A percentile compares a stretch with the other conserved stretches of the same genome.
Evolutionary conservation across 1,140 invertebrate genomes (phyloP).

Genomic region (Bilobella aurantiaca): DNA sequence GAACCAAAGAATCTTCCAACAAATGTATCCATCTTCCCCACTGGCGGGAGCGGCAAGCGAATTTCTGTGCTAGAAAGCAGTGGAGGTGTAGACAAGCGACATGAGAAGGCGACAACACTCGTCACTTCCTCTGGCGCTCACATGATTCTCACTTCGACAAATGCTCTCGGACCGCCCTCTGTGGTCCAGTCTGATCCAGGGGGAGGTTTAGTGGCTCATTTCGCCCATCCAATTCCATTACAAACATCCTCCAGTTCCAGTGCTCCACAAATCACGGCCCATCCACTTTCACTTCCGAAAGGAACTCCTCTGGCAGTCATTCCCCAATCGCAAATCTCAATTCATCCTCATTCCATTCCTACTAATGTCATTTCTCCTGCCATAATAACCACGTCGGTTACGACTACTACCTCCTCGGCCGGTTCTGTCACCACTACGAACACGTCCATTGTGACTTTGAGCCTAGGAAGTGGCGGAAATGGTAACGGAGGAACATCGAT

Average conservation of each 20-base stretch:
- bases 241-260: neutral
- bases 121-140: neutral
- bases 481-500: constrained; percentile 3
- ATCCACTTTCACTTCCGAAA: neutral
- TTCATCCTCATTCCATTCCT: constrained; percentile 22
- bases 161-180: too few species aligned
- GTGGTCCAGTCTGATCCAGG: neutral
- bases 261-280: neutral
- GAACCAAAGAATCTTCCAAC: constrained; percentile 18
- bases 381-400: constrained; percentile 10
- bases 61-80: neutral
- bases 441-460: constrained; percentile 4
- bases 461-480: constrained; percentile 2
- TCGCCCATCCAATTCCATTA: neutral
- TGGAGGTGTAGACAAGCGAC: neutral
- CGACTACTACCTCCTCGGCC: neutral
- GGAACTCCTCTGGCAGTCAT: neutral
- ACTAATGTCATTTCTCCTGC: constrained; percentile 31
- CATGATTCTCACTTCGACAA: neutral
- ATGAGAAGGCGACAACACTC: neutral
- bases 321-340: constrained; percentile 2
- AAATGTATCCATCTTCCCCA: neutral
- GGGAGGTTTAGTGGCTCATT: neutral
- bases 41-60: neutral
- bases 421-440: constrained; percentile 3